Conservation (phyloP, 1,140 invertebrate genomes). For the Acromyrmex heyeri region DNA sequence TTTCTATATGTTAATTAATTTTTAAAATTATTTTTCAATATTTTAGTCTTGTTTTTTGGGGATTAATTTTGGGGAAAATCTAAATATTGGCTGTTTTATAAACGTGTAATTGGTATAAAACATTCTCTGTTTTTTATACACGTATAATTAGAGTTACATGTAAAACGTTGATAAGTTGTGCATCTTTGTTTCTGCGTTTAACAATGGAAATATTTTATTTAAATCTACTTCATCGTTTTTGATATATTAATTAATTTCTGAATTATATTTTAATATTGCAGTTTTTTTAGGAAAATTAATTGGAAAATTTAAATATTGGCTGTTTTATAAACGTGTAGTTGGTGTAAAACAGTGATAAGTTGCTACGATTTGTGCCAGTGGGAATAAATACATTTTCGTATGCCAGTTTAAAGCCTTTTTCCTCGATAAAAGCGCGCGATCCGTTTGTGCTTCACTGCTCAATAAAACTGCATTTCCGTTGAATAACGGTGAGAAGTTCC, state of each 20-base stretch:
- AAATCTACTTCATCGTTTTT: background rate
- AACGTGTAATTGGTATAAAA: background rate
- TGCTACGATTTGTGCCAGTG: conserved; percentile 50
- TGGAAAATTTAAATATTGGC: conserved; percentile 33
- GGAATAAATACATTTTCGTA: conserved; percentile 55
- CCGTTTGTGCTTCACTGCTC: conserved; percentile 46
- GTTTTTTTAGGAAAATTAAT: background rate
- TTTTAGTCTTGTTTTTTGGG: background rate
- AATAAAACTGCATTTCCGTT: conserved; percentile 57
- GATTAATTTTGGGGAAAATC: conserved; percentile 6
- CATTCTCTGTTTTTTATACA: background rate
- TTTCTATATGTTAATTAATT: background rate
- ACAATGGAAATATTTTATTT: conserved; percentile 4
- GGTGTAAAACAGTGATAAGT: conserved; percentile 25
- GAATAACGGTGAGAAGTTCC: conserved; percentile 57
- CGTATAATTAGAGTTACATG: background rate
- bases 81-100: background rate
- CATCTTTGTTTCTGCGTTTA: background rate
- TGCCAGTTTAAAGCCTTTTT: conserved; percentile 36
- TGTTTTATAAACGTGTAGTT: background rate
- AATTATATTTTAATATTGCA: background rate
- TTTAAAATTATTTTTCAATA: background rate
- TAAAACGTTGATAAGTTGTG: conserved; percentile 11
- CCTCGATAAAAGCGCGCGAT: conserved; percentile 62
- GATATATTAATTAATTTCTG: background rate